These are phyloP conservation scores for Lottia scabra DNA, from an alignment of 2,888 invertebrate genomes.

Conservation along the genomic window DNA sequence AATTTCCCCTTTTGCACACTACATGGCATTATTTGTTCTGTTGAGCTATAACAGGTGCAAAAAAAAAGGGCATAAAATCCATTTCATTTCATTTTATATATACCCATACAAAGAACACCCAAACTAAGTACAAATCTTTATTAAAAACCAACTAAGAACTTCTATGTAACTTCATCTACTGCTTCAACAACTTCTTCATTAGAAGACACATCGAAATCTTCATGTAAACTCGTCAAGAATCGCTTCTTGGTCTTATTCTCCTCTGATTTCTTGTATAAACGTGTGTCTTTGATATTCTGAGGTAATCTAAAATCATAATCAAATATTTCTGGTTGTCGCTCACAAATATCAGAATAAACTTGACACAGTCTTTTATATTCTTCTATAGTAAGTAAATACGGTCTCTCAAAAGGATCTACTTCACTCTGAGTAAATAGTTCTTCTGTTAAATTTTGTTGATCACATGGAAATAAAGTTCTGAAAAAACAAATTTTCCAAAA, in stretches of 20 bases:
- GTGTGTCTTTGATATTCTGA: conserved; percentile 37
- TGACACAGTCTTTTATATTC: conserved; percentile 84
- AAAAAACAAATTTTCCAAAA: too few species aligned
- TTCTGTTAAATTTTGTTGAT: conserved; percentile 77
- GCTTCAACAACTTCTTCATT: too few species aligned
- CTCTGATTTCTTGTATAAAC: conserved; percentile 8
- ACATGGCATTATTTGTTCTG: too few species aligned
- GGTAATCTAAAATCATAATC: conserved; percentile 79
- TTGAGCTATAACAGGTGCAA: not conserved
- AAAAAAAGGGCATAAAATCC: not conserved
- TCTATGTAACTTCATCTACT: too few species aligned
- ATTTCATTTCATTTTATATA: not conserved
- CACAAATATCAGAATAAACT: conserved; percentile 81
- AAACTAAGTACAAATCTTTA: not conserved
- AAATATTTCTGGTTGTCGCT: conserved; percentile 63
- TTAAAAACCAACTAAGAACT: not conserved
- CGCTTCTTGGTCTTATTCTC: too few species aligned
- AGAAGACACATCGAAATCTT: too few species aligned
- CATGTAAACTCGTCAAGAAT: too few species aligned
- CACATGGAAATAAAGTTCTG: conserved; percentile 81
- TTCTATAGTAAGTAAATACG: conserved; percentile 81
- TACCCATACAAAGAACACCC: not conserved
- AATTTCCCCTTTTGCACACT: too few species aligned
- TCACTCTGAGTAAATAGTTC: conserved; percentile 80
- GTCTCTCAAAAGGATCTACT: conserved; percentile 78